A percentile compares a stretch with the other conserved stretches of the same genome.
phyloP scores from a whole-genome alignment of 2,888 invertebrate species.

The Mystacides longicornis region DNA sequence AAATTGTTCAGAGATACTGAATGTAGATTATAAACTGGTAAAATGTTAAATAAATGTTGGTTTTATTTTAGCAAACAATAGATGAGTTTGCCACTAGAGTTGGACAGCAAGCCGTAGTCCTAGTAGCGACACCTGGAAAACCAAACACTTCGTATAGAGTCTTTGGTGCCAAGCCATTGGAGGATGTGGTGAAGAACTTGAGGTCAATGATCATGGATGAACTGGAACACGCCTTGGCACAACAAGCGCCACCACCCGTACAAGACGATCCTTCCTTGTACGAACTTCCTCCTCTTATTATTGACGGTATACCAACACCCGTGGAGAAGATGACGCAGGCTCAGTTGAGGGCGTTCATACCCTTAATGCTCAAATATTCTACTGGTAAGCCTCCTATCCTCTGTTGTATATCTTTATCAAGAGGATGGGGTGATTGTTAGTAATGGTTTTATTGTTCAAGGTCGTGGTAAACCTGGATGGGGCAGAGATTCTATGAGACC shows the following conservation, averaged over 20 bases:
- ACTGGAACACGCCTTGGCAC: conserved; percentile 84
- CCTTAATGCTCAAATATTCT: conserved; percentile 95
- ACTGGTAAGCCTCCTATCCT: conserved; percentile 51
- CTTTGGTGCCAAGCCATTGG: conserved; percentile 93
- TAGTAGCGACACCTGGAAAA: conserved; percentile 94
- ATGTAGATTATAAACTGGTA: background rate
- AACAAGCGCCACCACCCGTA: conserved; percentile 59
- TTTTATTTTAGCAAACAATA: conserved; percentile 67
- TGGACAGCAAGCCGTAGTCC: conserved; percentile 93
- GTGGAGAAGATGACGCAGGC: conserved; percentile 99
- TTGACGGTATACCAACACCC: conserved; percentile 96
- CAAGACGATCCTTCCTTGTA: conserved; percentile 89
- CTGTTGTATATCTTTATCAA: background rate
- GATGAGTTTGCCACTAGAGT: conserved; percentile 96
- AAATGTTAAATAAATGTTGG: background rate
- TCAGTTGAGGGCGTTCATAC: conserved; percentile 92
- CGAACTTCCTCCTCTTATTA: conserved; percentile 91
- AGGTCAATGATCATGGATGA: conserved; percentile 92
- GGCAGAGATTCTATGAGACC: conserved; percentile 93
- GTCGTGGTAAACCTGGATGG: conserved; percentile 95
- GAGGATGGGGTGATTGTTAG: background rate
- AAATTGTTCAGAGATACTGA: background rate
- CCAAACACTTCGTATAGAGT: conserved; percentile 94
- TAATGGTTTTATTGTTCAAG: conserved; percentile 29
- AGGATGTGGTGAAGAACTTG: conserved; percentile 89